Conservation (phyloP, 2,113 vertebrate species). For the Oreochromis tanganicae region DNA sequence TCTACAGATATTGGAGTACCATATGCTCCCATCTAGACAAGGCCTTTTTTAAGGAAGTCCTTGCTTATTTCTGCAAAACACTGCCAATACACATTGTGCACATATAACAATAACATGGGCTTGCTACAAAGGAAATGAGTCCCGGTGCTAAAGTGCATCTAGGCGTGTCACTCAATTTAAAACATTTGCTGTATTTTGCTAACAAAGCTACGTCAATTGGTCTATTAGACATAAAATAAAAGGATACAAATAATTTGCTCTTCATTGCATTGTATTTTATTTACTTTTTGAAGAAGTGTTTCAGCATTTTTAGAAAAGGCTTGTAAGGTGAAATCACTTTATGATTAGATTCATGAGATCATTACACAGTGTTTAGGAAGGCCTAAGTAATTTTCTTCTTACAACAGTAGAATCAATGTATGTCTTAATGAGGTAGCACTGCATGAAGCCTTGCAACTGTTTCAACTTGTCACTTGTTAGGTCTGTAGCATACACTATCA, state of each 20-base stretch:
- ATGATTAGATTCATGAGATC: not conserved
- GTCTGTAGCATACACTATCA: conserved; percentile 31
- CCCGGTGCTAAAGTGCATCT: not conserved
- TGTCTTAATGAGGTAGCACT: conserved; percentile 60
- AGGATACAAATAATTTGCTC: not conserved
- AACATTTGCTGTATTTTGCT: not conserved
- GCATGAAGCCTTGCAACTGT: conserved; percentile 64
- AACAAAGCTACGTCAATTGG: not conserved
- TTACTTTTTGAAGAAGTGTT: not conserved
- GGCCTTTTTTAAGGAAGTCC: not conserved
- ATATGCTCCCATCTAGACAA: not conserved
- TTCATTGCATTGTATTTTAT: not conserved
- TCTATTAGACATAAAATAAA: not conserved
- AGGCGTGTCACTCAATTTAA: not conserved
- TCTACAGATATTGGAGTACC: not conserved
- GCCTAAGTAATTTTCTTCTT: conserved; percentile 11
- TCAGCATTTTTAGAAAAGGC: not conserved
- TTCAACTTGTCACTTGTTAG: conserved; percentile 42
- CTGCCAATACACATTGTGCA: not conserved
- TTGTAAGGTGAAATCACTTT: not conserved
- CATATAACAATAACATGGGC: not conserved
- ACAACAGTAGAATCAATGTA: conserved; percentile 41
- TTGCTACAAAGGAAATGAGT: not conserved
- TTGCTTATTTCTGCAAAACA: not conserved
- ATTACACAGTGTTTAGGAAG: conserved; percentile 6